Evolutionary conservation across 2,113 vertebrate genomes (phyloP), one percentile per base, ranked within the genome.

Genomic region (Gymnocephalus cernua): DNA sequence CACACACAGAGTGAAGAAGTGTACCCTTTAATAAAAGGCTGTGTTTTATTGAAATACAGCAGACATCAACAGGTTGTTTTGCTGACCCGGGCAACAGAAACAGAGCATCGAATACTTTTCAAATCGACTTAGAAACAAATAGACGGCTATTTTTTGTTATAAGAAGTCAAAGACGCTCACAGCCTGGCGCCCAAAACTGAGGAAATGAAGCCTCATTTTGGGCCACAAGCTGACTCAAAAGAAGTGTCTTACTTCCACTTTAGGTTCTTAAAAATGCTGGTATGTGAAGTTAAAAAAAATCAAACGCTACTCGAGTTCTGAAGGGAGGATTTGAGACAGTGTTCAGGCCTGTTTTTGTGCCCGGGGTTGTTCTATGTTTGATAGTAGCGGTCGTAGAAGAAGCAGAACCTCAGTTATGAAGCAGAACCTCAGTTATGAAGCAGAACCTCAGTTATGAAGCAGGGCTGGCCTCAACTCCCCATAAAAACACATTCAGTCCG

Each of bases 11-110:
- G 44, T 64, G 59, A 80, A n/a, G 50, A 70, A 53, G 32, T 73
- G 79, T 80, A 88, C 82, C 89, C 83, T 90, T 90, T 94, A 89
- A 86, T 91, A 23, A 92, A 94, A 94, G 92, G 93, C 91, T 95
- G 94, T 95, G 88, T 96, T 98, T 97, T 97, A 98, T 97, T 98
- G 96, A 96, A 95, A 96, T 96, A 97, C 95, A 97, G 97, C 95
- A 97, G 96, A 96, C 95, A 95, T 94, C 95, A 96, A 96, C 95
- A 95, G 95, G 95, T 96, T 91, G 90, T 89, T 90, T 91, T 83
- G 90, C 84, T 74, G 90, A 70, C 75, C 90, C 63, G 84, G 80
- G 86, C 59, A 0, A 80, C 90, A 89, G 67, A 90, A 91, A 91
- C 84, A 21, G 71, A 25, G 29, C 88, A 38, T 54, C 3, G 47